Conservation (phyloP, 1,140 invertebrate genomes). For the Marisa cornuarietis region DNA sequence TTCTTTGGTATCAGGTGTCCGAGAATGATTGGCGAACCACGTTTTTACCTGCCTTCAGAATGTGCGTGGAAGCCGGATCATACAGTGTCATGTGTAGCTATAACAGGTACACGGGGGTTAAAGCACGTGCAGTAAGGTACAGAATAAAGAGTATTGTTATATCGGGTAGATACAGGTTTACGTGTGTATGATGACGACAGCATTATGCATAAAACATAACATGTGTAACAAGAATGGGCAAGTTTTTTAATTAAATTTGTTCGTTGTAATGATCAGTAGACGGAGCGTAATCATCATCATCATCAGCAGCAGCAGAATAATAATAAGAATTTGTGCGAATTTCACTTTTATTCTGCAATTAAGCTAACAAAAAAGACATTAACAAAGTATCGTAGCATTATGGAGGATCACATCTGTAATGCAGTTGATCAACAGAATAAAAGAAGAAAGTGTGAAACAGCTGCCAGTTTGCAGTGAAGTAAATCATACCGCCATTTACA, state of each 20-base stretch:
- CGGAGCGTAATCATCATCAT: background rate
- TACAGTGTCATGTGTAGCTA: constrained; percentile 62
- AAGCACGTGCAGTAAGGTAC: too few relatives aligned
- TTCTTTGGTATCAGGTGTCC: constrained; percentile 32
- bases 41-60: constrained; percentile 59
- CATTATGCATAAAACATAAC: too few relatives aligned
- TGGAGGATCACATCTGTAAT: background rate
- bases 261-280: background rate
- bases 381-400: background rate
- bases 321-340: background rate
- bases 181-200: too few relatives aligned
- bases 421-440: background rate
- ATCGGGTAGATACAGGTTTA: too few relatives aligned
- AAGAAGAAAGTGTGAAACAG: background rate
- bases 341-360: background rate
- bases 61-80: constrained; percentile 58
- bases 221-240: too few relatives aligned
- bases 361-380: background rate
- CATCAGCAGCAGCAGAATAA: background rate
- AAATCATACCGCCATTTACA: background rate
- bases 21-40: constrained; percentile 56
- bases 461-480: background rate
- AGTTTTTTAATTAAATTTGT: background rate
- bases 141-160: too few relatives aligned
- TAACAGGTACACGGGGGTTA: constrained; percentile 46